Percentiles rank a stretch among this genome's conserved stretches.
Conservation (phyloP, 2,888 invertebrate species). For the Actias luna region DNA sequence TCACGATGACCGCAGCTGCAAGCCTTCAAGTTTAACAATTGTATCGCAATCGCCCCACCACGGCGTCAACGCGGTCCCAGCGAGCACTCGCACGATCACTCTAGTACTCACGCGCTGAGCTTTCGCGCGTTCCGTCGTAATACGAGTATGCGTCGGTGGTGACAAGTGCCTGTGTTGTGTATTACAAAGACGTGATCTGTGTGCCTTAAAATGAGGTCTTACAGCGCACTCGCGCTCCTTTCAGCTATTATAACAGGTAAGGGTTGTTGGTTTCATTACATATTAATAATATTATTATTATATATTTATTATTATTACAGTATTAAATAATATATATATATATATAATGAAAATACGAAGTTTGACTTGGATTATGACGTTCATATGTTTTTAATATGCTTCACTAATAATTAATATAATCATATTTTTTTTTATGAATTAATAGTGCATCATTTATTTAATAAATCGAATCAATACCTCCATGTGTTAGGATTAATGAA, state of each 20-base stretch:
- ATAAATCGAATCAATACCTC: no score
- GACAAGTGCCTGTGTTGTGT: slow-evolving; percentile 70
- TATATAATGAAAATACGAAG: background rate
- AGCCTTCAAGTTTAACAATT: slow-evolving; percentile 50
- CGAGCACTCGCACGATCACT: slow-evolving; percentile 44
- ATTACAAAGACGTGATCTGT: slow-evolving; percentile 54
- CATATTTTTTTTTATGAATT: background rate
- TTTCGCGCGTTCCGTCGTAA: slow-evolving; percentile 59
- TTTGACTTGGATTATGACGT: background rate
- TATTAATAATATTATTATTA: no score
- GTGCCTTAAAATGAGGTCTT: slow-evolving; percentile 62
- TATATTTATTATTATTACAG: no score
- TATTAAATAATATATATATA: no score
- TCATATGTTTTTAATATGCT: background rate
- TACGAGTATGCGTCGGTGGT: slow-evolving; percentile 72
- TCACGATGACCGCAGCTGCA: slow-evolving; percentile 28
- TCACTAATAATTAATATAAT: background rate
- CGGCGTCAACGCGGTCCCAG: slow-evolving; percentile 30
- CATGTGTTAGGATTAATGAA: background rate
- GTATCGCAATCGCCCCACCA: slow-evolving; percentile 54
- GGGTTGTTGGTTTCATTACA: slow-evolving; percentile 17
- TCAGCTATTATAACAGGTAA: slow-evolving; percentile 67
- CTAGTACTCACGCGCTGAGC: slow-evolving; percentile 70
- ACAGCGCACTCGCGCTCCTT: slow-evolving; percentile 61
- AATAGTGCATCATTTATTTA: no score